Percentiles rank a stretch among this genome's conserved stretches.
Evolutionary conservation across 2,797 vertebrate species (phyloP).

Genomic region (Orientallactaga sibirica): DNA sequence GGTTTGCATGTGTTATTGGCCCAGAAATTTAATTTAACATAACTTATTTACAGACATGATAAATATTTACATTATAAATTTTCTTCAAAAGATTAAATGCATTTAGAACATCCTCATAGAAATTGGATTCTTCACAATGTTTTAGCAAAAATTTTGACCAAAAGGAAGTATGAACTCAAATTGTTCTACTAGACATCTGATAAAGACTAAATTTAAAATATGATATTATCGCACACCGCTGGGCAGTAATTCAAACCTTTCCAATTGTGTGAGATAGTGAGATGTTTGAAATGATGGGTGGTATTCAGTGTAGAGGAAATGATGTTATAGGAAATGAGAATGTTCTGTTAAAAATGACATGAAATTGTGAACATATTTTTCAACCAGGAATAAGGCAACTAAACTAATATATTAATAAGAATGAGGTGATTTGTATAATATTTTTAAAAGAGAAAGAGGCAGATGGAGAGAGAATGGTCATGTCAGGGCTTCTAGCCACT

Average conservation of each 20-base stretch:
- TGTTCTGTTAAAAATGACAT: background rate
- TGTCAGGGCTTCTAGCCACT: too few relatives aligned
- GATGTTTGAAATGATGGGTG: slow-evolving; percentile 35
- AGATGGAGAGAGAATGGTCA: too few relatives aligned
- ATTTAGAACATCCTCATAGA: background rate
- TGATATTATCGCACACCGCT: background rate
- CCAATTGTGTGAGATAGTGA: slow-evolving; percentile 44
- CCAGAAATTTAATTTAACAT: slow-evolving; percentile 39
- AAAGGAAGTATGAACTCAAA: slow-evolving; percentile 63
- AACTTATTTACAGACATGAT: slow-evolving; percentile 6
- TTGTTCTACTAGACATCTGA: slow-evolving; percentile 46
- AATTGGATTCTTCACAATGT: background rate
- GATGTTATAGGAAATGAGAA: slow-evolving; percentile 32
- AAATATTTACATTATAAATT: background rate
- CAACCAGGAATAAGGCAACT: background rate
- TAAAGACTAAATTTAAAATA: slow-evolving; percentile 68
- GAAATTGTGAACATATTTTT: background rate
- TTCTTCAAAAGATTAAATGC: background rate
- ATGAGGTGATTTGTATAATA: background rate
- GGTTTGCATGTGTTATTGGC: background rate
- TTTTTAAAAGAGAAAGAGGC: too few relatives aligned
- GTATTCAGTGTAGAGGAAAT: slow-evolving; percentile 60
- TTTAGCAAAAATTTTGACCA: slow-evolving; percentile 1
- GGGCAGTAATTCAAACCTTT: slow-evolving; percentile 58
- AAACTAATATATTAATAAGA: background rate